These are phyloP conservation scores for Andrena camellia DNA, from an alignment of 2,888 invertebrate species.

Conservation along the genomic window DNA sequence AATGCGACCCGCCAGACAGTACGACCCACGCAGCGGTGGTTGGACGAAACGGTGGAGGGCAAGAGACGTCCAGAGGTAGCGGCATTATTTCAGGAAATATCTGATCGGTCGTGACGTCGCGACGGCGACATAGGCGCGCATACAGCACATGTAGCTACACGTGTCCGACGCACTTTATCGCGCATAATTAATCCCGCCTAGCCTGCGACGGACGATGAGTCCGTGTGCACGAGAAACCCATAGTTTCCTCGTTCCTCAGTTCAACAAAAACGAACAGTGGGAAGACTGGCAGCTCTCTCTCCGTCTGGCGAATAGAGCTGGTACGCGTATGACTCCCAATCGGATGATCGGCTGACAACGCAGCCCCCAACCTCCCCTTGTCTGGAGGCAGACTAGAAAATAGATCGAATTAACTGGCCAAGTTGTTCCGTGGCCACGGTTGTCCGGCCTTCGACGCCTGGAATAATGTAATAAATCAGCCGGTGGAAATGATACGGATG, in stretches of 20 bases:
- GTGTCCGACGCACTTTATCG: conserved; percentile 80
- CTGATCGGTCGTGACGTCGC: conserved; percentile 74
- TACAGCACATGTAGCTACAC: conserved; percentile 75
- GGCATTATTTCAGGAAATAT: conserved; percentile 76
- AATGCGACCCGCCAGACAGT: conserved; percentile 13
- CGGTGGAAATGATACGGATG: conserved; percentile 60
- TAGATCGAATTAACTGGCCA: conserved; percentile 61
- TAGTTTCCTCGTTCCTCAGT: conserved; percentile 59
- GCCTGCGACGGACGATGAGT: conserved; percentile 67
- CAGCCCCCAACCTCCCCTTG: conserved; percentile 37
- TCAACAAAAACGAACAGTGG: conserved; percentile 41
- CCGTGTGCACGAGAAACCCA: conserved; percentile 62
- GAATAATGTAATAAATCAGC: conserved; percentile 63
- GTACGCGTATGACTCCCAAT: conserved; percentile 61
- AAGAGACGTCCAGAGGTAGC: conserved; percentile 43
- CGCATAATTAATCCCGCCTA: conserved; percentile 76
- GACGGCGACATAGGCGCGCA: conserved; percentile 68
- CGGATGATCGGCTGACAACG: conserved; percentile 58
- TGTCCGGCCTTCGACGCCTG: conserved; percentile 56
- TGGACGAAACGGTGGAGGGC: not conserved
- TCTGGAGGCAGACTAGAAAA: conserved; percentile 47
- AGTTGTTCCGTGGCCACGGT: conserved; percentile 48
- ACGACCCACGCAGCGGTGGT: not conserved
- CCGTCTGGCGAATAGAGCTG: not conserved
- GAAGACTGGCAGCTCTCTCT: conserved; percentile 1